Evolutionary conservation across 2,797 vertebrate species (phyloP), one percentile per base, ranked within the genome.

Genomic region (Gobio occitaniae): DNA sequence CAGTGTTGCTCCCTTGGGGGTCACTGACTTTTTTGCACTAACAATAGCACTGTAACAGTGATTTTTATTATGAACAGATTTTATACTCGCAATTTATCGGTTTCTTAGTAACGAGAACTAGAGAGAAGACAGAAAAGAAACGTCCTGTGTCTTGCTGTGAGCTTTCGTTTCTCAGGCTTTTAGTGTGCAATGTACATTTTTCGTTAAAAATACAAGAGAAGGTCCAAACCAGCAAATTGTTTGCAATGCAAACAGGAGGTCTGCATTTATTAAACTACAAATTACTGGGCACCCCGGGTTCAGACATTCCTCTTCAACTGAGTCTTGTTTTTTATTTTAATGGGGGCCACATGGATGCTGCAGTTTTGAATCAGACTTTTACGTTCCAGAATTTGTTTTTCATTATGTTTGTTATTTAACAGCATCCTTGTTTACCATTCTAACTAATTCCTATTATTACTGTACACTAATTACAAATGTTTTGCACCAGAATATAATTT

Each of bases 1-100:
- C 96, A 96, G 87, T 97, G 94, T 91, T 95, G 80, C 68, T 94
- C 96, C 91, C 93, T 25, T 0, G 92, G 95, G 95, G 91, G 78
- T 78, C 68, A 69, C 92, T 95, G 94, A 96, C 93, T 96, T 85
- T 74, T 96, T 95, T 96, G 92, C 93, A 93, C 94, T 89, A 86
- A 90, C 92, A 87, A 89, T 92, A 91, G 77, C 91, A 89, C 90
- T 88, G 90, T 90, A 94, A 91, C 92, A 92, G 90, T 93, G 91
- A 94, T 95, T 96, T 93, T 93, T 94, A 94, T 93, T 95, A 92
- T 88, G 84, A 85, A 86, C 83, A 84, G 63, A 90, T 59, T 86
- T 88, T 92, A 90, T 92, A 90, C 79, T 87, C 81, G 68, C 68
- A 80, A 74, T 78, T 77, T 69, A 41, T 83, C 44, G 44, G 66